Evolutionary conservation across 1,140 invertebrate genomes (phyloP).

Genomic region (Psilanteris sp.): DNA sequence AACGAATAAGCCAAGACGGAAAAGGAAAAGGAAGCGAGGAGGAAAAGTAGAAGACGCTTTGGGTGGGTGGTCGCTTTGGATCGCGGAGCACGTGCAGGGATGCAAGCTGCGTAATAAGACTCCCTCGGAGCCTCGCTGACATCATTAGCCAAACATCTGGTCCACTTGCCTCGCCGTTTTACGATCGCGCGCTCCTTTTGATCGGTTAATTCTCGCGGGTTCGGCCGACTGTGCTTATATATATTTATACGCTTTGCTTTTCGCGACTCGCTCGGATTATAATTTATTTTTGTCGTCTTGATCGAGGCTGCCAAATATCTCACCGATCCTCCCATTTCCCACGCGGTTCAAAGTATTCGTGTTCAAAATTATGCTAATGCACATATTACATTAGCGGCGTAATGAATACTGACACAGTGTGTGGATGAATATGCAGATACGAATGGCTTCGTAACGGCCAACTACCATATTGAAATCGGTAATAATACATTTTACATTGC

Average conservation of each 20-base stretch:
- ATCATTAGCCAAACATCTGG: slow-evolving; percentile 80
- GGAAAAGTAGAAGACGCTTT: slow-evolving; percentile 53
- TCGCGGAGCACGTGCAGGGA: slow-evolving; percentile 73
- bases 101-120: slow-evolving; percentile 66
- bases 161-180: slow-evolving; percentile 69
- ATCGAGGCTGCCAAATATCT: not conserved
- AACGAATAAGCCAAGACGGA: slow-evolving; percentile 24
- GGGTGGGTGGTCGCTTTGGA: slow-evolving; percentile 71
- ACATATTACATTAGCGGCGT: slow-evolving; percentile 47
- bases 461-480: slow-evolving; percentile 52
- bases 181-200: slow-evolving; percentile 54
- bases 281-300: slow-evolving; percentile 4
- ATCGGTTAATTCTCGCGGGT: slow-evolving; percentile 59
- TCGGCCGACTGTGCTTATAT: too few species aligned
- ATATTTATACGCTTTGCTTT: slow-evolving; percentile 42
- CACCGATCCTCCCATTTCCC: slow-evolving; percentile 4
- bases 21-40: slow-evolving; percentile 56
- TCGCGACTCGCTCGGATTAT: not conserved
- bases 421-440: slow-evolving; percentile 52
- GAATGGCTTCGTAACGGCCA: slow-evolving; percentile 32
- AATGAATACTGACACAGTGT: slow-evolving; percentile 52
- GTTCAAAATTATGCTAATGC: slow-evolving; percentile 46
- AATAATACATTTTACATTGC: slow-evolving; percentile 41
- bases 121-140: slow-evolving; percentile 72
- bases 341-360: slow-evolving; percentile 25